Evolutionary conservation across 2,113 vertebrate species (phyloP), one percentile per base, ranked within the genome.

Genomic region (Odontesthes bonariensis): DNA sequence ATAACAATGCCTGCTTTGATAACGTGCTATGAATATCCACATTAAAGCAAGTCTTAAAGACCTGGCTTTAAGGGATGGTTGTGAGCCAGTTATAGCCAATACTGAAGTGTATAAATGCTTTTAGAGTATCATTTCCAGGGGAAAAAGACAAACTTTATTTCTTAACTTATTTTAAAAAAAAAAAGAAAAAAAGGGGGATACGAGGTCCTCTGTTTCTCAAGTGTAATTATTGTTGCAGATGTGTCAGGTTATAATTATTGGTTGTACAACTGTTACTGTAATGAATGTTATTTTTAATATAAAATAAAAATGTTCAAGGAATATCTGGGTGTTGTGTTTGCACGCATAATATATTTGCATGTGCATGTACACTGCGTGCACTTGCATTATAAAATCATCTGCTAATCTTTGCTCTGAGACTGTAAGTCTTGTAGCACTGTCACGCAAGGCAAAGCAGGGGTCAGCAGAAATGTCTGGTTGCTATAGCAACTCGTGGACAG

Each of bases 271-370:
- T 91, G 88, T 92, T 92, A 84, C 84, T 92, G 92, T 93, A 71
- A 91, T 89, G 85, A 92, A 93, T 93, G 91, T 91, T 93, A 92
- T 95, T 94, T 92, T 95, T 94, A 93, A 90, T 93, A 93, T 92
- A 93, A 94, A 94, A 90, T 91, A 82, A 88, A 90, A 93, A 94
- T 68, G 80, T 70, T 79, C 46, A 87, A 77, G 47, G n/a, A 79
- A 87, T 79, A 57, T 51, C 22, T 22, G 19, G 17, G 14, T 31
- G 49, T 19, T 69, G 2, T 69, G 22, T 22, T 51, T 54, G 47
- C 65, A 61, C 44, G 17, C 6, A n/a, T 40, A 49, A 19, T 8
- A 8, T 49, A 19, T 16, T 5, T 19, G 17, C 13, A 47, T 17
- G 17, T 46, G 44, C 46, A 6, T 49, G 19, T n/a, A 19, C 46